These are phyloP conservation scores for Anarrhichthys ocellatus DNA, from an alignment of 2,113 vertebrate genomes.

Conservation along the genomic window DNA sequence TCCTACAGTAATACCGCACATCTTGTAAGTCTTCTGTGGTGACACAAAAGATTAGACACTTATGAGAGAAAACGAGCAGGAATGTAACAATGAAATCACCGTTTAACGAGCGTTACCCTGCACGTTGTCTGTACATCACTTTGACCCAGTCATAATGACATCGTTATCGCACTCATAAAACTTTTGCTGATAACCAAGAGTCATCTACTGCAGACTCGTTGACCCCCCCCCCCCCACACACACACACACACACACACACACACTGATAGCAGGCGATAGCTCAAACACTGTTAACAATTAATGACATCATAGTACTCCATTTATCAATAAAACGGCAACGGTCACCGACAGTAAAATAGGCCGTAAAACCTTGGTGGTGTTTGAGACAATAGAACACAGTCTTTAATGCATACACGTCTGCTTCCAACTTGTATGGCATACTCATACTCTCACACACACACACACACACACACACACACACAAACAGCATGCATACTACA, in stretches of 20 bases:
- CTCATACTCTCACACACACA: neutral
- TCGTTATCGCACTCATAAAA: slow-evolving; percentile 36
- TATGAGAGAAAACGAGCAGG: neutral
- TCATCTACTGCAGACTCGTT: slow-evolving; percentile 41
- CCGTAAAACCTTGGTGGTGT: slow-evolving; percentile 17
- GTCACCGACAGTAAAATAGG: neutral
- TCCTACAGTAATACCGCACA: neutral
- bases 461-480: slow-evolving; percentile 7
- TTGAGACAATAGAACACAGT: slow-evolving; percentile 16
- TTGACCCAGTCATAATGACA: slow-evolving; percentile 1
- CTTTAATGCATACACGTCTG: neutral
- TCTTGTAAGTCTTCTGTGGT: neutral
- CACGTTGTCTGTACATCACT: slow-evolving; percentile 7
- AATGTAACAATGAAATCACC: slow-evolving; percentile 7
- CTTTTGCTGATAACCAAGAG: slow-evolving; percentile 19
- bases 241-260: neutral
- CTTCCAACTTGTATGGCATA: neutral
- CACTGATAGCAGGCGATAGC: slow-evolving; percentile 33
- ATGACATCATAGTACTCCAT: neutral
- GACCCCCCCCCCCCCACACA: neutral
- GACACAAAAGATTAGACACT: neutral
- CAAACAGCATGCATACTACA: neutral
- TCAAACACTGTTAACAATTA: slow-evolving; percentile 14
- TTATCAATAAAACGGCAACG: slow-evolving; percentile 29
- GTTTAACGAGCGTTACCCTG: neutral